Evolutionary conservation across 2,797 vertebrate species (phyloP), one percentile per base, ranked within the genome.

Genomic region (Clarias laeviceps): DNA sequence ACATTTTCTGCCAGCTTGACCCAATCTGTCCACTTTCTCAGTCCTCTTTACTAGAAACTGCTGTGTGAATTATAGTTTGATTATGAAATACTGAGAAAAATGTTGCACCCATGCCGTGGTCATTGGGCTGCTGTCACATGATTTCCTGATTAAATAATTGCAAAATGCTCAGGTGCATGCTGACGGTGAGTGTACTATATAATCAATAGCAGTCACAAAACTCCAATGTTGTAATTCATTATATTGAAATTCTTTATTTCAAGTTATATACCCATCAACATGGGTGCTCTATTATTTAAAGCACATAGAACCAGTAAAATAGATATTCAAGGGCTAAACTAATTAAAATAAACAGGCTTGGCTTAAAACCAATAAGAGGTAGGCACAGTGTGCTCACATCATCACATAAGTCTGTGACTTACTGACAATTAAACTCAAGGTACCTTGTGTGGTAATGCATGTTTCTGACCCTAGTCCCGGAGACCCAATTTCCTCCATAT

Each of bases 191-290:
- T 62, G 34, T 45, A 45, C 40, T 45, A 7, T 54, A 7, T 15
- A 29, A 37, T 64, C 27, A 65, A 64, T 76, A 64, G 57, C 32
- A 62, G 5, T 78, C 22, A 72, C 17, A 34, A 80, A 78, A 80
- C 34, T n/a, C 15, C 40, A 29, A 69, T 9, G 27, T 14, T 61
- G 32, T 34, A 79, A 80, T 18, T 68, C 5, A 18, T 15, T 9
- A 18, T 15, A 77, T 22, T 50, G 74, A 81, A 70, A 70, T 37
- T 12, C 64, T 89, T 85, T 89, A 89, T 85, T 85, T 77, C 59
- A 79, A 78, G 29, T 78, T 40, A 57, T 54, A 5, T 56, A 82
- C 54, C 29, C n/a, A 85, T 34, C 69, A 50, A 24, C n/a, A 66
- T 64, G 1, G 18, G 4, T 69, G 8, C 24, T 77, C 32, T 20